phyloP scores from a whole-genome alignment of 2,797 vertebrate species.

The Luscinia luscinia region DNA sequence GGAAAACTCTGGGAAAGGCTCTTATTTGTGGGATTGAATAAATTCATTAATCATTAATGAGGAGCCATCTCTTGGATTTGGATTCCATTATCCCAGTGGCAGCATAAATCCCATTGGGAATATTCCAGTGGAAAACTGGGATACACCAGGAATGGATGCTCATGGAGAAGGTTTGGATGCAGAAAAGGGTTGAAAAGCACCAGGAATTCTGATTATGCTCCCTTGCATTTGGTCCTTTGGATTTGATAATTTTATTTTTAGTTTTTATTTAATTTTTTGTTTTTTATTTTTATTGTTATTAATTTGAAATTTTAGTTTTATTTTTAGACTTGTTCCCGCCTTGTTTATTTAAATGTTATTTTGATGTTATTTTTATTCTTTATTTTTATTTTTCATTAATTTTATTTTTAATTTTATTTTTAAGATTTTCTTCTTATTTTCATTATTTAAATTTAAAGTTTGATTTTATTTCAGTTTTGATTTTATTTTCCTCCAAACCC shows the following conservation, averaged over 20 bases:
- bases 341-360: no score
- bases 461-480: neutral
- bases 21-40: neutral
- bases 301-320: neutral
- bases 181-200: neutral
- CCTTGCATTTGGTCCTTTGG: no score
- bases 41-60: neutral
- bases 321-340: no score
- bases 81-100: neutral
- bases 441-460: no score
- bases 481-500: neutral
- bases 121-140: neutral
- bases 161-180: neutral
- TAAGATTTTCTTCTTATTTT: no score
- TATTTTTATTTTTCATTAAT: no score
- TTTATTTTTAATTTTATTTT: neutral
- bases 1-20: neutral
- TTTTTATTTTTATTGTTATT: neutral
- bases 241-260: neutral
- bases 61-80: neutral
- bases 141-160: neutral
- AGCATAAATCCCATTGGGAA: neutral
- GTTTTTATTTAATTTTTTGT: neutral
- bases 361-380: neutral
- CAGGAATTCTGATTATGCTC: neutral